Conservation (phyloP, 1,140 invertebrate species). For the Chlorops oryzae region DNA sequence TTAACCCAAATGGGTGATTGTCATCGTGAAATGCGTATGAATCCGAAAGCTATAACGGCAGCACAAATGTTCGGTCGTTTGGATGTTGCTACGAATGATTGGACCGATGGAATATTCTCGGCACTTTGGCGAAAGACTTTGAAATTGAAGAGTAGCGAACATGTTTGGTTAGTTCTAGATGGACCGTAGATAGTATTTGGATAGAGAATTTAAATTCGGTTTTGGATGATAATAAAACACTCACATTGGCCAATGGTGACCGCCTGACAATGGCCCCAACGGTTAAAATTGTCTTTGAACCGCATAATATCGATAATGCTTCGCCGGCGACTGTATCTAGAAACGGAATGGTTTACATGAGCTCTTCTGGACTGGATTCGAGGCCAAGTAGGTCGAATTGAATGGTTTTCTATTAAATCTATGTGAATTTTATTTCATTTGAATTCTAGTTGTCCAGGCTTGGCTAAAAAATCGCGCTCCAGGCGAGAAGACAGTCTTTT, state of each 20-base stretch:
- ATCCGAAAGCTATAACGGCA: constrained; percentile 95
- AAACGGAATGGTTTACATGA: constrained; percentile 98
- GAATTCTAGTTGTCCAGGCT: constrained; percentile 54
- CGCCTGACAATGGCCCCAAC: constrained; percentile 84
- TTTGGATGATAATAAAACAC: constrained; percentile 89
- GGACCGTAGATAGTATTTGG: constrained; percentile 96
- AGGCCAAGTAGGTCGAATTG: constrained; percentile 56
- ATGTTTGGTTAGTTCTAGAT: constrained; percentile 89
- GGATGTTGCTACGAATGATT: constrained; percentile 95
- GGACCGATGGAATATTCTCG: constrained; percentile 97
- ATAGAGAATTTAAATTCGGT: constrained; percentile 97
- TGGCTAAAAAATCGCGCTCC: constrained; percentile 75
- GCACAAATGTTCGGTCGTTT: constrained; percentile 95
- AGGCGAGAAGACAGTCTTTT: constrained; percentile 69
- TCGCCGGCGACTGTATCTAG: constrained; percentile 92
- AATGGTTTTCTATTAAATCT: neutral
- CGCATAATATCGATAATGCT: constrained; percentile 94
- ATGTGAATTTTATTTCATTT: constrained; percentile 15
- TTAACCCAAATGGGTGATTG: constrained; percentile 74
- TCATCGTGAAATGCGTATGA: constrained; percentile 95
- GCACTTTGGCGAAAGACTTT: constrained; percentile 91
- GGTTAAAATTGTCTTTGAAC: constrained; percentile 94
- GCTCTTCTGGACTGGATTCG: constrained; percentile 89
- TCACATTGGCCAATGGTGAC: constrained; percentile 91
- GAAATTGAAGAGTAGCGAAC: constrained; percentile 78